Base-by-base conservation (phyloP, 2,888 invertebrate genomes). In the Mylabris sibirica region DNA sequence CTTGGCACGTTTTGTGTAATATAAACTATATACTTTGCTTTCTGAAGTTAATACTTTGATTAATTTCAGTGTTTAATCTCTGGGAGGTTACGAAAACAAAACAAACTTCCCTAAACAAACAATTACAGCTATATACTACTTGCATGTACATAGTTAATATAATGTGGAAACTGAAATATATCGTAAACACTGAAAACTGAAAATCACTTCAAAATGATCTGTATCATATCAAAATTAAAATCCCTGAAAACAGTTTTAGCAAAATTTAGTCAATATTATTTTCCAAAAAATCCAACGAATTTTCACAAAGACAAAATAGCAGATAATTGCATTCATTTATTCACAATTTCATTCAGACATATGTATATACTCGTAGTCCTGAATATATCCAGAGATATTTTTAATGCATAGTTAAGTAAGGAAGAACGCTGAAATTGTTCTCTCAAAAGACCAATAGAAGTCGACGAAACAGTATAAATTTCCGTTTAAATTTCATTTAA, bases 381-480 rank as follows among this genome's bases (percentile, higher is more conserved):
- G 3, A 8, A 68, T 59, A 65, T 68, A 64, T 63, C 66, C 59
- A 71, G 64, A 75, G 78, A 78, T 79, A 79, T 79, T 81, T 44
- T 80, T 81, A 81, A 81, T 81, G 81, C 81, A 81, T 81, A 81
- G 79, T 80, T 81, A 79, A 81, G 81, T 78, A 78, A 78, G 76
- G 69, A 71, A 73, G 75, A 71, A 77, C 75, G 76, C 73, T 73
- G 74, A 72, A 66, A 53, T 53, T 72, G 75, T 77, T 79, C 74
- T 63, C 80, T 79, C 79, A 69, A 76, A 79, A 80, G 79, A 76
- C 78, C 80, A 78, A 80, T 80, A 79, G 75, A 73, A 74, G 71
- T 66, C 65, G 72, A 22, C 20, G 74, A 74, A 76, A 75, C 63
- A 63, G 76, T 78, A 76, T 75, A 77, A 74, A 74, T 74, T 73